Percentiles rank a stretch among this genome's conserved stretches.
phyloP scores from a whole-genome alignment of 1,140 invertebrate species.

The Idris sp. region DNA sequence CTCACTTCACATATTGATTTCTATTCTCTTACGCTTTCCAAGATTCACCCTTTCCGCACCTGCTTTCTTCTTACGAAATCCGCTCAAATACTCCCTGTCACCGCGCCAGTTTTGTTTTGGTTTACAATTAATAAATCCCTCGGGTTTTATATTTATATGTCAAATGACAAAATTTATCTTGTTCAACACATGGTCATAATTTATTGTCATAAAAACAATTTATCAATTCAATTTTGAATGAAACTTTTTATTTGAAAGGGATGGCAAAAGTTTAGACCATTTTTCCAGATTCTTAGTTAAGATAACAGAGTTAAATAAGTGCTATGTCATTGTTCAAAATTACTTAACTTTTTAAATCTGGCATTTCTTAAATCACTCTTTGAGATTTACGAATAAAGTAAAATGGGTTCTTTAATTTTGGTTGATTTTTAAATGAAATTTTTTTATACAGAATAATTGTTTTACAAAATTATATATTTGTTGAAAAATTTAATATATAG shows the following conservation, averaged over 20 bases:
- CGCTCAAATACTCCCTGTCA: conserved; percentile 55
- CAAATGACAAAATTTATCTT: not conserved
- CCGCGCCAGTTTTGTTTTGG: conserved; percentile 38
- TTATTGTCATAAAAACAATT: not conserved
- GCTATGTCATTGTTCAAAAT: no score
- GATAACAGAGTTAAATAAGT: conserved; percentile 21
- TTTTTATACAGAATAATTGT: no score
- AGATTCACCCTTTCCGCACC: conserved; percentile 69
- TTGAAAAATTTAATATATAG: no score
- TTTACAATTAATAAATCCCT: conserved; percentile 16
- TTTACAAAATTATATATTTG: no score
- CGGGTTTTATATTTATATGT: not conserved
- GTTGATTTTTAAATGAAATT: no score
- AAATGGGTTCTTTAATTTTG: no score
- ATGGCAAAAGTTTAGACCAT: not conserved
- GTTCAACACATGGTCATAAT: no score
- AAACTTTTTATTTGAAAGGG: no score
- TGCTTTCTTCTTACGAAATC: conserved; percentile 51
- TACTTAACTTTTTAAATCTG: no score
- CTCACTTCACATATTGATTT: conserved; percentile 78
- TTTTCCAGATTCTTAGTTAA: conserved; percentile 25
- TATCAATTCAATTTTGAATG: not conserved
- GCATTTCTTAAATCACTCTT: conserved; percentile 15
- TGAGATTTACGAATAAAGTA: no score
- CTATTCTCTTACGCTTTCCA: conserved; percentile 76